Percentiles rank a stretch among this genome's conserved stretches.
Evolutionary conservation across 2,888 invertebrate genomes (phyloP).

Genomic region (Coenonympha glycerion): DNA sequence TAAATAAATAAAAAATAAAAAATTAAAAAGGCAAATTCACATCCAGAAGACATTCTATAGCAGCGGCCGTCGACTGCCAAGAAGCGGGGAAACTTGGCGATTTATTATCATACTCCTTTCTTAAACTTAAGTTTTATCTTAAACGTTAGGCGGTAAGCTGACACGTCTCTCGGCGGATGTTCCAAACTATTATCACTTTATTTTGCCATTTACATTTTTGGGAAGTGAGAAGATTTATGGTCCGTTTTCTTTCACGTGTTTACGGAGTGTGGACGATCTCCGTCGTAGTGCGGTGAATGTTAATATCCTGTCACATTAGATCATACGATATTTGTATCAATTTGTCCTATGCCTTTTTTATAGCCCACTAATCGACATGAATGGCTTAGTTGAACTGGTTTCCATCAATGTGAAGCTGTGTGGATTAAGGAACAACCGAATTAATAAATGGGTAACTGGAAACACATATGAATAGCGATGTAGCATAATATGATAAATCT

Average conservation of each 20-base stretch:
- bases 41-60: constrained; percentile 35
- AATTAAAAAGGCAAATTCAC: too few species aligned
- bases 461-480: too few species aligned
- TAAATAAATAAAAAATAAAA: too few species aligned
- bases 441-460: too few species aligned
- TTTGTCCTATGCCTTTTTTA: too few species aligned
- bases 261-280: background rate
- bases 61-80: constrained; percentile 22
- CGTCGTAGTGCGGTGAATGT: background rate
- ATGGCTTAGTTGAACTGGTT: too few species aligned
- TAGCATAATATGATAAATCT: too few species aligned
- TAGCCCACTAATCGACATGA: too few species aligned
- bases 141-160: constrained; percentile 56
- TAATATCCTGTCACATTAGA: background rate
- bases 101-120: constrained; percentile 68
- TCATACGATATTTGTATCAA: too few species aligned
- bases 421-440: background rate
- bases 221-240: constrained; percentile 13
- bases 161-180: constrained; percentile 36
- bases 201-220: constrained; percentile 20
- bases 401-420: background rate
- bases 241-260: background rate
- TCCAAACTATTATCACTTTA: constrained; percentile 26
- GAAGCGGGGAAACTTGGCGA: constrained; percentile 48
- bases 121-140: constrained; percentile 69